Conservation (phyloP, 2,888 invertebrate species). For the Calephelis perditalis region DNA sequence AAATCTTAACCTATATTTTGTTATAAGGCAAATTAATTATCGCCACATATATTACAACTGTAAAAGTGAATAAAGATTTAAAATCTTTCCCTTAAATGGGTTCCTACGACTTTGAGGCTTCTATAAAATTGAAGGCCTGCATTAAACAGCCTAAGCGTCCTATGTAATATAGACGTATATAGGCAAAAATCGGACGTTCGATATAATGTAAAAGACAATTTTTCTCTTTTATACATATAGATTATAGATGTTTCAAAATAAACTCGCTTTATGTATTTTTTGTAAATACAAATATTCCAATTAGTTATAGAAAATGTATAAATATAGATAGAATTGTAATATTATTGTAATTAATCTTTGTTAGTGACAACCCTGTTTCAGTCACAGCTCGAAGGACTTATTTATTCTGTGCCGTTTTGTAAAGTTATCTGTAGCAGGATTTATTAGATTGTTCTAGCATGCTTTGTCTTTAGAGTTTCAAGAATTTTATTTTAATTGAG, state of each 20-base stretch:
- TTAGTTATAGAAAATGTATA: slow-evolving; percentile 70
- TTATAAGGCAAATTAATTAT: too few relatives aligned
- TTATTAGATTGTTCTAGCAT: slow-evolving; percentile 6
- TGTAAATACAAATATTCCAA: slow-evolving; percentile 74
- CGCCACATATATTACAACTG: too few relatives aligned
- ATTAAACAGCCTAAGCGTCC: too few relatives aligned
- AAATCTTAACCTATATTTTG: too few relatives aligned
- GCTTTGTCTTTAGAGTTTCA: slow-evolving; percentile 6
- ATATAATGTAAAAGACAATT: slow-evolving; percentile 15
- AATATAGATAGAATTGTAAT: slow-evolving; percentile 60
- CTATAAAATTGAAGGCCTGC: too few relatives aligned
- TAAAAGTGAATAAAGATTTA: too few relatives aligned
- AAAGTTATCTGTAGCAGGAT: slow-evolving; percentile 12
- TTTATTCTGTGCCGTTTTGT: slow-evolving; percentile 28
- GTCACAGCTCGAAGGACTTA: slow-evolving; percentile 32
- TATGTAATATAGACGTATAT: too few relatives aligned
- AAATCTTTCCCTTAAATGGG: too few relatives aligned
- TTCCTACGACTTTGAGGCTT: too few relatives aligned
- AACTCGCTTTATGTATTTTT: slow-evolving; percentile 49
- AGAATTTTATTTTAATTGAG: slow-evolving; percentile 4
- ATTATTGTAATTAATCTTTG: slow-evolving; percentile 53
- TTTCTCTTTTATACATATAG: slow-evolving; percentile 18
- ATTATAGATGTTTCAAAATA: slow-evolving; percentile 17
- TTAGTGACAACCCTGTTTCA: slow-evolving; percentile 39
- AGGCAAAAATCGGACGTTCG: not conserved